Base-by-base conservation (phyloP, 2,888 invertebrate species). In the Ormyrus labotus region DNA sequence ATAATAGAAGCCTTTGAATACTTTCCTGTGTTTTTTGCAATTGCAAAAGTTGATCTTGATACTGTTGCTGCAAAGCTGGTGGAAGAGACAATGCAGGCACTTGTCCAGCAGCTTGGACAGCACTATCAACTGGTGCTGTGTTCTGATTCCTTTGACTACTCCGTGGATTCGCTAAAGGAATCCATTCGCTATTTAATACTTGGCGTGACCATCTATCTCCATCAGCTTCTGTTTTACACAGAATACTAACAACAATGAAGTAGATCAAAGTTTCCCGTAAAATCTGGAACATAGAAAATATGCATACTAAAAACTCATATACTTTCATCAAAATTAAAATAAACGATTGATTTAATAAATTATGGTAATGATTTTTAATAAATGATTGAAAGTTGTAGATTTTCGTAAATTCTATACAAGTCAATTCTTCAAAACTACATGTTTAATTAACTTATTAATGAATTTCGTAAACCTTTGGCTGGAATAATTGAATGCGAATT, bases 11-110 rank as follows among this genome's bases (percentile, higher is more conserved):
- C 71, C 88, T 88, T 75, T 90, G 89, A 61, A 90, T 90, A 76
- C 87, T 90, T 80, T 90, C 90, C 58, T 90, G 90, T 2, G 90
- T 91, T 82, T 89, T 90, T 76, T 91, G 90, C 67, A 91, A 83
- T 68, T 91, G 90, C 60, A 89, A 19, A 63, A 91, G 82, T 11
- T 91, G 90, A 10, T 90, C 86, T 67, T 90, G 89, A 69, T 90
- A 90, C 72, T 90, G 90, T 48, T 90, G 88, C 61, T 89, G 90
- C 64, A 90, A 85, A 5, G 85, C 88, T 1, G 90, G 89, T 5
- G 90, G 89, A 69, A 90, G 82, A 0, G 87, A 80, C 5, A 89
- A 53, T 0, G 65, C 48, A 2, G 68, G 63, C 10, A 75, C 74
- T 45, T 78, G 74, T 2, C 73, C 80, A 7, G 64, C 71, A 0